Base-by-base conservation (phyloP, 2,888 invertebrate species). In the Seira ritae region DNA sequence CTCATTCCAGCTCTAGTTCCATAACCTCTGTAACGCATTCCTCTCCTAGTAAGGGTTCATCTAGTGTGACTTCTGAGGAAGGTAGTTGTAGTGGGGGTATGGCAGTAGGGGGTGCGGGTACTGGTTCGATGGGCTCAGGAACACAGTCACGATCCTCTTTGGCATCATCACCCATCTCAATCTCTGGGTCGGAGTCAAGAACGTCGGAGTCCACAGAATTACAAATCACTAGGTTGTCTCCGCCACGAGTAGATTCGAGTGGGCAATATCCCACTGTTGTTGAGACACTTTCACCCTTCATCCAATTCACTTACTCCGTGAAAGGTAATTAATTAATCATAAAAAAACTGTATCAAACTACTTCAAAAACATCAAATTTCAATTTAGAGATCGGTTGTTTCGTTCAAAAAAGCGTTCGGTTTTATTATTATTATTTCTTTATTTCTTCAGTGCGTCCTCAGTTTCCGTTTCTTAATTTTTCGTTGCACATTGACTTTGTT, bases 181-280 rank as follows among this genome's bases (percentile, higher is more conserved):
- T 88, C 80, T 88, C 88, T 75, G 87, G 85, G 31, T 87, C 87
- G 85, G 88, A 88, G 80, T 87, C 87, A 46, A 85, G 87, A 66
- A 87, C 86, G n/a, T 88, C 88, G 71, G 88, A 88, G 73, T 88
- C 88, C 37, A 88, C 88, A 60, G 88, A 88, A 82, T 84, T 88
- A 67, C 87, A 86, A 84, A 85, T 88, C 82, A 88, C 88, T 62
- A 67, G 88, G 80, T 85, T 88, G 80, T 86, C 86, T 83, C 88
- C 88, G 55, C 88, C 88, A n/a, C 81, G 87, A 71, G 85, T 87
- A 80, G 87, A 87, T 81, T 84, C 85, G 70, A 85, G 85, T 85
- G 87, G 87, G 80, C 80, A 86, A 73, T 86, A 85, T 74, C 88
- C 87, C 73, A 81, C 87, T 50, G 86, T 88, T 76, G 86, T 85